Percentiles rank a stretch among this genome's conserved stretches.
These are phyloP conservation scores for Drosophila putrida DNA, from an alignment of 2,888 invertebrate species.

Conservation along the genomic window DNA sequence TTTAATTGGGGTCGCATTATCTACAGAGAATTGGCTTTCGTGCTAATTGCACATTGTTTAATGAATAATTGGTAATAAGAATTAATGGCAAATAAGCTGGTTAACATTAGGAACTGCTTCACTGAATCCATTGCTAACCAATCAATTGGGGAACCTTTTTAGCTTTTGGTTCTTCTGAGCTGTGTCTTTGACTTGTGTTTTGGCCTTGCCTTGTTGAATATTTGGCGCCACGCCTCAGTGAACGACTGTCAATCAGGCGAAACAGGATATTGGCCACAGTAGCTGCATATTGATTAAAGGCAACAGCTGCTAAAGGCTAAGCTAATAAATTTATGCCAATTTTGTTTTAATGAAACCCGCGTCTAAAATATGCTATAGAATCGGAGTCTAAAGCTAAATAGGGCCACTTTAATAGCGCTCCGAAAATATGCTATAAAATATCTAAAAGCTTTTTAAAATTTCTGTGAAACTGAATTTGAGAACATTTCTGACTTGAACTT, in stretches of 20 bases:
- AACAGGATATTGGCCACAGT: conserved; percentile 15
- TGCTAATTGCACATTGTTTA: conserved; percentile 33
- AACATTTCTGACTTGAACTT: not conserved
- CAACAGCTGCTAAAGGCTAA: conserved; percentile 19
- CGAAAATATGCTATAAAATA: not conserved
- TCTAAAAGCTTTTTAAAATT: not conserved
- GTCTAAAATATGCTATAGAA: not conserved
- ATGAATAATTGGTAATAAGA: conserved; percentile 51
- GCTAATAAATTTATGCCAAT: conserved; percentile 3
- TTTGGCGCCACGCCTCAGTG: conserved; percentile 29
- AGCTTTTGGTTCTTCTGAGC: not conserved
- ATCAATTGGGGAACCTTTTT: conserved; percentile 11
- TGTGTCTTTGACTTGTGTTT: conserved; percentile 5
- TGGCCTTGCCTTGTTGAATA: conserved; percentile 27
- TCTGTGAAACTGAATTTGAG: not conserved
- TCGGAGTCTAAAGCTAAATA: not conserved
- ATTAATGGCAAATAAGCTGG: conserved; percentile 36
- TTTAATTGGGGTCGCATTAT: conserved; percentile 3
- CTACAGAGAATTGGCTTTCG: conserved; percentile 7
- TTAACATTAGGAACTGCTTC: conserved; percentile 38
- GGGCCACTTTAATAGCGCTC: not conserved
- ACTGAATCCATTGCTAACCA: conserved; percentile 15
- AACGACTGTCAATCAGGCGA: conserved; percentile 37
- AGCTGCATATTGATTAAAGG: conserved; percentile 36
- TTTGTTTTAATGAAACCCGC: not conserved